Base-by-base conservation (phyloP, 2,113 vertebrate species). In the Ophiodon elongatus region DNA sequence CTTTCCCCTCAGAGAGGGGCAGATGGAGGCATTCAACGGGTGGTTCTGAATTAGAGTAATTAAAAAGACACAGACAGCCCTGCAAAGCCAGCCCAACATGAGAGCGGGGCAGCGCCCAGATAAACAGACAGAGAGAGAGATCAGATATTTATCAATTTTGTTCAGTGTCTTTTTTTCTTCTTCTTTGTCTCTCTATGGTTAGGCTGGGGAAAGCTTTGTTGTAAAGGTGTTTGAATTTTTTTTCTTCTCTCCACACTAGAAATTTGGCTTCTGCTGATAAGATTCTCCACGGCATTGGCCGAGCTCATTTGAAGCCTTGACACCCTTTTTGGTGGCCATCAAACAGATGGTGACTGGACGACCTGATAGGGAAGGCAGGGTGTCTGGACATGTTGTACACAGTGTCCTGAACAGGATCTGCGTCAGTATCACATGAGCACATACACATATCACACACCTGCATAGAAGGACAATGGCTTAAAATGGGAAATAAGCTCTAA, bases 1-100 rank as follows among this genome's bases (percentile, higher is more conserved):
- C 64, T 85, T 70, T 91, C 73, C 77, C 85, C 86, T 86, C 80
- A 43, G 63, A 89, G 59, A 82, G 76, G 65, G 79, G 73, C 91
- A 89, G 91, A 92, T 85, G 85, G 90, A 85, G 57, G 63, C 64
- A 1, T 88, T 79, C 82, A 70, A 85, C 43, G 11, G 87, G 87
- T 39, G 82, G 87, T 76, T 68, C 80, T 80, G 76, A 83, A 84
- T 89, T 82, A 83, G 72, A 82, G 78, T 79, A 84, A 92, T 91
- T 90, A 92, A 89, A 91, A 85, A 73, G 88, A 84, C 79, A 87
- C 79, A 77, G 86, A 84, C 69, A 59, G 54, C 31, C 62, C 66
- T 45, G 67, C 47, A 81, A 76, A 56, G 57, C 59, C 56, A 64
- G 45, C 52, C 57, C 73, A 41, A 79, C 14, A 33, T 80, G 60